These are phyloP conservation scores for Aegypius monachus DNA, from an alignment of 2,113 vertebrate genomes.

Conservation along the genomic window DNA sequence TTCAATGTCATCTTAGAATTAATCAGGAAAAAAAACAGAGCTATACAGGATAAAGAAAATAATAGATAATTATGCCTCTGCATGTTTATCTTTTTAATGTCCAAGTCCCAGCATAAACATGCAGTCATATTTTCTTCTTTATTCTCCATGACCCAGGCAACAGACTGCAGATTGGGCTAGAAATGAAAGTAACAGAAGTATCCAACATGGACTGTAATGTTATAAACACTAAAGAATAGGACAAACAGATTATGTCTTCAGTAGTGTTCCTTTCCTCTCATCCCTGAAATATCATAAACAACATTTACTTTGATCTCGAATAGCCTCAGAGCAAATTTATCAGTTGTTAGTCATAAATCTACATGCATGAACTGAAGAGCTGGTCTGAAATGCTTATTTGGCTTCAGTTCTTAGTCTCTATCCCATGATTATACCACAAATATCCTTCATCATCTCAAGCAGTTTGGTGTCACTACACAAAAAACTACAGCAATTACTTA, in stretches of 20 bases:
- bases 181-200: not conserved
- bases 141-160: not conserved
- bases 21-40: not conserved
- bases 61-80: not conserved
- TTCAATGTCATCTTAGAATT: not conserved
- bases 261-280: slow-evolving; percentile 7
- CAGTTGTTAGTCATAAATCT: not conserved
- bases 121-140: not conserved
- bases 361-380: not conserved
- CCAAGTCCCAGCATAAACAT: not conserved
- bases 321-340: not conserved
- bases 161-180: not conserved
- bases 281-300: slow-evolving; percentile 19
- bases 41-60: not conserved
- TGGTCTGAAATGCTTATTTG: slow-evolving; percentile 21
- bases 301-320: slow-evolving; percentile 1
- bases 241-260: not conserved
- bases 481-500: not conserved
- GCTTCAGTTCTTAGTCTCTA: not conserved
- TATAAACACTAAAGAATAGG: slow-evolving; percentile 1
- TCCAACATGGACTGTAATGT: not conserved
- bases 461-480: not conserved
- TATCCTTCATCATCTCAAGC: not conserved
- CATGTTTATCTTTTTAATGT: not conserved
- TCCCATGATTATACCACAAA: not conserved